Evolutionary conservation across 2,113 vertebrate species (phyloP).

Genomic region (Prunella fulvescens): DNA sequence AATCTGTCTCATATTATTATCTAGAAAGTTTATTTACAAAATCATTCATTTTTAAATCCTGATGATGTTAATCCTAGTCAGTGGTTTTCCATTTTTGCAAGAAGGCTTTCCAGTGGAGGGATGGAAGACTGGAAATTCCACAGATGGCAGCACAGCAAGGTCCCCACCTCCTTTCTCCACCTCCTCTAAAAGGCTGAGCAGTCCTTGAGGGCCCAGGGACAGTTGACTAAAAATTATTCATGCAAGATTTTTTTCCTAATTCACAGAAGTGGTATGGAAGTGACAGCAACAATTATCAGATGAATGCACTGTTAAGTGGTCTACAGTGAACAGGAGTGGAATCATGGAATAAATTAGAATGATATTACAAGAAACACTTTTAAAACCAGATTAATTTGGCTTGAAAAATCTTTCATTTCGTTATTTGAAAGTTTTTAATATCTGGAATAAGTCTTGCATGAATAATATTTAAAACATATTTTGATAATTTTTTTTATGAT

Average conservation of each 20-base stretch:
- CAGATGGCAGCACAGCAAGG: background rate
- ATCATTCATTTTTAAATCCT: background rate
- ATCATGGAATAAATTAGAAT: background rate
- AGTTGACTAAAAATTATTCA: background rate
- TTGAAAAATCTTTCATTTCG: background rate
- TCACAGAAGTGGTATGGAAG: background rate
- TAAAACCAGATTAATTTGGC: background rate
- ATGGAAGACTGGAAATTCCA: background rate
- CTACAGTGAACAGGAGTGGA: background rate
- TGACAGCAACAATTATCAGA: background rate
- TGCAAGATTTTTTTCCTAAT: background rate
- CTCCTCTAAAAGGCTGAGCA: background rate
- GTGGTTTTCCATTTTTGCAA: background rate
- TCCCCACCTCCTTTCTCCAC: background rate
- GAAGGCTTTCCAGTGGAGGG: background rate
- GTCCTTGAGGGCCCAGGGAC: too few relatives aligned
- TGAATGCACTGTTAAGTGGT: background rate
- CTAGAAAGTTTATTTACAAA: background rate
- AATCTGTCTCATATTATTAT: background rate
- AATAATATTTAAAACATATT: background rate
- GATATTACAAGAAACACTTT: background rate
- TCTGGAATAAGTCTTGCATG: background rate
- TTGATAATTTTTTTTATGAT: background rate
- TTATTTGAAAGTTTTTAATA: background rate
- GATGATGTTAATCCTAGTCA: too few relatives aligned